Conservation (phyloP, 2,888 invertebrate species). For the Eupsilia transversa region DNA sequence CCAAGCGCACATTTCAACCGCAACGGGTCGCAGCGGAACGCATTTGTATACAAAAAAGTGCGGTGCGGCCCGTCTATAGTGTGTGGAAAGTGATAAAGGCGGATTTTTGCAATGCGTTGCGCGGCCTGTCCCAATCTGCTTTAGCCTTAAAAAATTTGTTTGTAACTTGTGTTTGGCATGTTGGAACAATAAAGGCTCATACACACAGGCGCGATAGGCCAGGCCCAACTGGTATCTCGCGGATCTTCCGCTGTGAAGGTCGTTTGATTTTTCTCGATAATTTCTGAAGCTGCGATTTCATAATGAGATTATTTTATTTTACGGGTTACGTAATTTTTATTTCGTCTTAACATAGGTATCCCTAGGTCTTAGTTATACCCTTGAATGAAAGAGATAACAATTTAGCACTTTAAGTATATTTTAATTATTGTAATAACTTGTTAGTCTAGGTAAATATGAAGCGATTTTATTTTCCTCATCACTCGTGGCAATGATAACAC, state of each 20-base stretch:
- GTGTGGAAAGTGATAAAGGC: no score
- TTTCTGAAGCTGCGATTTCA: not conserved
- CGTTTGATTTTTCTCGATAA: not conserved
- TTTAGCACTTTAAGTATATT: not conserved
- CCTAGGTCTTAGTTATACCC: not conserved
- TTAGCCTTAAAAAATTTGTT: not conserved
- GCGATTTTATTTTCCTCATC: slow-evolving; percentile 10
- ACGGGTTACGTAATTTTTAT: not conserved
- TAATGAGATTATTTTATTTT: not conserved
- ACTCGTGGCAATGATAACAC: slow-evolving; percentile 4
- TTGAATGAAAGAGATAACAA: slow-evolving; percentile 13
- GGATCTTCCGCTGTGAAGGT: not conserved
- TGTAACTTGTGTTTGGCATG: not conserved
- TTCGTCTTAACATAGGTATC: not conserved
- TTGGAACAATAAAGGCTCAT: not conserved
- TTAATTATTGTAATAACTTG: not conserved
- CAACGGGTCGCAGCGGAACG: no score
- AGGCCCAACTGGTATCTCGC: not conserved
- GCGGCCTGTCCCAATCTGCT: no score
- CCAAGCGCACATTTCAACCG: no score
- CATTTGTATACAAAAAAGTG: no score
- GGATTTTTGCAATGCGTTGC: no score
- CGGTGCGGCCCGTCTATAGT: no score
- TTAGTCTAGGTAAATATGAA: not conserved
- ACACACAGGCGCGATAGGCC: no score